Base-by-base conservation (phyloP, 1,140 invertebrate species). In the Camponotus vicinus region DNA sequence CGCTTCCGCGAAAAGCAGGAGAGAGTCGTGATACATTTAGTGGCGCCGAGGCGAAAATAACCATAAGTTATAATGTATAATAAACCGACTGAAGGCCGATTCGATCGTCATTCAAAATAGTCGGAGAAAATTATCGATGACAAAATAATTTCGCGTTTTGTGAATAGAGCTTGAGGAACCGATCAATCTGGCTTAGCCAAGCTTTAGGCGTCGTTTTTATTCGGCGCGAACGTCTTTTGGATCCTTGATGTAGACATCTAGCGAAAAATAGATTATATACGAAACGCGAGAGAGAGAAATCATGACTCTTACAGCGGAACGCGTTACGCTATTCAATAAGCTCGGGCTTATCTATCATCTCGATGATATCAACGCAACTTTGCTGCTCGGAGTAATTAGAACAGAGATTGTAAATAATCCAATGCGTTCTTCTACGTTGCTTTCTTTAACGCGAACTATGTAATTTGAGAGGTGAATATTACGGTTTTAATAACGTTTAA, bases 271-370 rank as follows among this genome's bases (percentile, higher is more conserved):
- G 13, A 32, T 18, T 40, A 42, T 77, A 21, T 6, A 37, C 32
- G 42, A 67, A 40, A 59, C 42, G 64, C 63, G 77, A 82, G 79
- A 83, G 77, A 82, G 79, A 83, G 69, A 83, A 83, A 83, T 83
- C 42, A 63, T 67, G 69, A 32, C 13, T 61, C 45, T 57, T 57
- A 57, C 64, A 70, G 55, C 79, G 79, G 55, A 83, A 83, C 79
- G 79, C 79, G 79, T 82, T 52, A 82, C 52, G 69, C 66, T 71
- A 82, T 82, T 83, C 69, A 83, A 83, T 83, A 61, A 73, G 57
- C 67, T 45, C 18, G 18, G 18, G 13, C 18, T 83, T 83, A 83
- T 83, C 79, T 61, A 61, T 83, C 55, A 83, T 83, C 79, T 83
- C 32, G 79, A 73, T 75, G 71, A 83, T 83, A 75, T 75, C 79